Percentiles rank a stretch among this genome's conserved stretches.
These are phyloP conservation scores for Arrhamphus sclerolepis DNA, from an alignment of 2,797 vertebrate species.

Conservation along the genomic window DNA sequence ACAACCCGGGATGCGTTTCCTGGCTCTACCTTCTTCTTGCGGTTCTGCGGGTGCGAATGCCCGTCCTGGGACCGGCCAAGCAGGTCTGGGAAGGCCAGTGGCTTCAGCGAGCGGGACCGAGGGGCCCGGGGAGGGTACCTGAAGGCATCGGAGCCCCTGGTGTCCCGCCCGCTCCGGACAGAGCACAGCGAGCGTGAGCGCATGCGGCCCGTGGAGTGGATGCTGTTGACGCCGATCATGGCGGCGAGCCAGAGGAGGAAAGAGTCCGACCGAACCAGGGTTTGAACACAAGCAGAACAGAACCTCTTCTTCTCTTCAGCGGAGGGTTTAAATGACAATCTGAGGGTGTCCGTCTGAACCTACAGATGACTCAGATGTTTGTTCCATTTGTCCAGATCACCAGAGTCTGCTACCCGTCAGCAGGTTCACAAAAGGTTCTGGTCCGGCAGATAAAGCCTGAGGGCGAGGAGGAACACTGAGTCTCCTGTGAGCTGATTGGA, in stretches of 20 bases:
- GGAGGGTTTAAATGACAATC: background rate
- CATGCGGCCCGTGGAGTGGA: slow-evolving; percentile 88
- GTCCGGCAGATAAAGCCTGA: background rate
- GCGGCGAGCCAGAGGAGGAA: background rate
- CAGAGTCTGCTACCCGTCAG: background rate
- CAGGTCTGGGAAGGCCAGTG: slow-evolving; percentile 92
- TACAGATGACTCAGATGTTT: background rate
- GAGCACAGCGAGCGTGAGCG: slow-evolving; percentile 93
- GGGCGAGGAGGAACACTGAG: too few relatives aligned
- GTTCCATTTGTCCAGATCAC: background rate
- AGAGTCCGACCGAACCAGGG: background rate
- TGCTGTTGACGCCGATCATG: slow-evolving; percentile 94
- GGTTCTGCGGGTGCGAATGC: slow-evolving; percentile 87
- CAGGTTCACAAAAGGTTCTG: background rate
- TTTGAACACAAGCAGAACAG: too few relatives aligned
- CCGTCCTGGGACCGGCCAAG: slow-evolving; percentile 85
- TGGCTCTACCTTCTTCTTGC: slow-evolving; percentile 86
- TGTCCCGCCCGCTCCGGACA: slow-evolving; percentile 88
- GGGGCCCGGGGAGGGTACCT: slow-evolving; percentile 92
- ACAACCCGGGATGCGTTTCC: background rate
- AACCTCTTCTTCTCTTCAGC: background rate
- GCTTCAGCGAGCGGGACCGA: slow-evolving; percentile 92
- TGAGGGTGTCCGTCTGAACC: too few relatives aligned
- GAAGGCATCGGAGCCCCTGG: slow-evolving; percentile 89
- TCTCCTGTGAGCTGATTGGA: background rate